Evolutionary conservation across 2,113 vertebrate genomes (phyloP).

Genomic region (Anolis sagrei): DNA sequence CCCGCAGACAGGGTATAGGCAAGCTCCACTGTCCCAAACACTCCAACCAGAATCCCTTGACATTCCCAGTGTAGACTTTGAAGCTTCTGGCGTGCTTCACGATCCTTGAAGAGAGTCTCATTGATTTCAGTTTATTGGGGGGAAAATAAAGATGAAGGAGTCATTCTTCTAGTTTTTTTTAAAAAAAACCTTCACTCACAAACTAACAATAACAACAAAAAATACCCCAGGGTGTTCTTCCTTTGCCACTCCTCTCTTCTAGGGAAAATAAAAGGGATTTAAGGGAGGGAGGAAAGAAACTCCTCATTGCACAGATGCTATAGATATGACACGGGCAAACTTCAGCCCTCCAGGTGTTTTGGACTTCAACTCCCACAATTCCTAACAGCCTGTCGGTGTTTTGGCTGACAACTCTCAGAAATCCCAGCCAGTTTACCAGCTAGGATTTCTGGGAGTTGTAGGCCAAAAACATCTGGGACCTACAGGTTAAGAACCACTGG

Average conservation of each 20-base stretch:
- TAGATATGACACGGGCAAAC: too few species aligned
- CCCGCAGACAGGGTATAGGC: not conserved
- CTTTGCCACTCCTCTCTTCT: not conserved
- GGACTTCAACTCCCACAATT: too few species aligned
- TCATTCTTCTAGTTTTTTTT: not conserved
- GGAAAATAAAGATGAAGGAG: not conserved
- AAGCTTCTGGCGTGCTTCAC: not conserved
- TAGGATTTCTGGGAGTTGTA: too few species aligned
- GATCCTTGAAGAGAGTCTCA: not conserved
- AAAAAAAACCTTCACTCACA: not conserved
- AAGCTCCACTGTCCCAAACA: not conserved
- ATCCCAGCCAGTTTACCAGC: too few species aligned
- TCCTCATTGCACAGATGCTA: not conserved
- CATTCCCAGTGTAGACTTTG: not conserved
- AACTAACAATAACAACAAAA: too few species aligned
- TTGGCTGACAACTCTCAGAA: too few species aligned
- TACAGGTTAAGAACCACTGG: too few species aligned
- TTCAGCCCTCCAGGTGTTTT: too few species aligned
- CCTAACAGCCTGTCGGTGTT: too few species aligned
- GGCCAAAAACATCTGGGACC: too few species aligned
- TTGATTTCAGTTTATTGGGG: not conserved
- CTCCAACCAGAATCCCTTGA: not conserved
- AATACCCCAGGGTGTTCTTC: not conserved
- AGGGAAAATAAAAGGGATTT: not conserved
- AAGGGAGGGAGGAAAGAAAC: not conserved